A percentile compares a stretch with the other conserved stretches of the same genome.
These are phyloP conservation scores for Hyperoplus immaculatus DNA, from an alignment of 2,797 vertebrate genomes.

Conservation along the genomic window DNA sequence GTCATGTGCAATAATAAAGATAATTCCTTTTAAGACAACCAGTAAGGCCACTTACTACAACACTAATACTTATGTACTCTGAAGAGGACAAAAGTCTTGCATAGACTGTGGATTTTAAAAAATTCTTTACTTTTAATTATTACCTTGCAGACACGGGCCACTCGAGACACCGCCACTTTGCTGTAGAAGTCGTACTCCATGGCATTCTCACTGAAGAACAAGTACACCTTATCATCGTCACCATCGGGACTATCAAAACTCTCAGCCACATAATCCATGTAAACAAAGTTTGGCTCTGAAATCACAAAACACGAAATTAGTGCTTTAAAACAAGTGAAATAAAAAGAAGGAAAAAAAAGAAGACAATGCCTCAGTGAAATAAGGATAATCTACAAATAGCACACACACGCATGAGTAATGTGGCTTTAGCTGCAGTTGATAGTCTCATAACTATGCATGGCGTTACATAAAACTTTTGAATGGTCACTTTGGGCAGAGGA, in stretches of 20 bases:
- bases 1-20: slow-evolving; percentile 4
- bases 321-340: background rate
- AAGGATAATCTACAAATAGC: slow-evolving; percentile 1
- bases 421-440: background rate
- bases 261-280: slow-evolving; percentile 86
- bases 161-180: slow-evolving; percentile 85
- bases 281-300: slow-evolving; percentile 88
- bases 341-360: background rate
- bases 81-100: background rate
- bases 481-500: background rate
- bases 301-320: slow-evolving; percentile 30
- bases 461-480: background rate
- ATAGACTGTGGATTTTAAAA: background rate
- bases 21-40: slow-evolving; percentile 8
- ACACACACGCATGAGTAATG: background rate
- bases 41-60: slow-evolving; percentile 2
- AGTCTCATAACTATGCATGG: background rate
- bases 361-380: background rate
- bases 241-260: slow-evolving; percentile 76
- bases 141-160: slow-evolving; percentile 89
- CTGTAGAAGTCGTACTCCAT: slow-evolving; percentile 89
- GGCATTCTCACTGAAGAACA: slow-evolving; percentile 90
- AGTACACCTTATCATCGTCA: slow-evolving; percentile 88
- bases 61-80: background rate
- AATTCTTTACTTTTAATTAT: background rate